Conservation (phyloP, 2,113 vertebrate species). For the Gorilla gorilla region DNA sequence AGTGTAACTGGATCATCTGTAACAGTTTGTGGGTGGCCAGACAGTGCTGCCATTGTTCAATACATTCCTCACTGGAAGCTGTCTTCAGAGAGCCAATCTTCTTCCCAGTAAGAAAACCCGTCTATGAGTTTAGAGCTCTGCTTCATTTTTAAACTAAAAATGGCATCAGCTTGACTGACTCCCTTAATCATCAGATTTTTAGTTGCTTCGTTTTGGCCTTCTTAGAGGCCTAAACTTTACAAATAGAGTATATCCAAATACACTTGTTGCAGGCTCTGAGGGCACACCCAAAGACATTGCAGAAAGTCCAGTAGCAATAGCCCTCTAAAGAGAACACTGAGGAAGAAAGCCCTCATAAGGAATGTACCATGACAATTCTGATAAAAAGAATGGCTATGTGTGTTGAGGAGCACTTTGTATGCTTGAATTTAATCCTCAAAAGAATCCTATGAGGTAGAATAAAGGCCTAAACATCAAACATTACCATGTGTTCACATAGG, state of each 20-base stretch:
- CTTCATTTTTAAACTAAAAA: neutral
- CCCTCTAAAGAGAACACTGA: neutral
- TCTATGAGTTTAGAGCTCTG: neutral
- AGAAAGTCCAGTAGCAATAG: neutral
- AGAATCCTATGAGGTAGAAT: neutral
- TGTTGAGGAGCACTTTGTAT: neutral
- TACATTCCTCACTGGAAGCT: neutral
- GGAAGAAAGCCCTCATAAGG: neutral
- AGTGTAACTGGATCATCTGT: neutral
- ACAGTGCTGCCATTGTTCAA: neutral
- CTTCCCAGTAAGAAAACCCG: neutral
- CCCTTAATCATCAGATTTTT: neutral
- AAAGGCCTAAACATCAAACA: neutral
- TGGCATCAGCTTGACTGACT: neutral
- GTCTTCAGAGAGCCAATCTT: neutral
- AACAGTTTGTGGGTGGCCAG: rapidly evolving
- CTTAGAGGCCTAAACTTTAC: neutral
- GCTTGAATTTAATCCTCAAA: neutral
- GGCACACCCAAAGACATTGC: neutral
- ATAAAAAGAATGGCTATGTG: neutral
- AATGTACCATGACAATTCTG: neutral
- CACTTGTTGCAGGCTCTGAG: neutral
- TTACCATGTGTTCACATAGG: neutral
- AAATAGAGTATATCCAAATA: neutral
- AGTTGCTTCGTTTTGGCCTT: neutral